A percentile compares a stretch with the other conserved stretches of the same genome.
Conservation (phyloP, 2,113 vertebrate species). For the Peromyscus leucopus region DNA sequence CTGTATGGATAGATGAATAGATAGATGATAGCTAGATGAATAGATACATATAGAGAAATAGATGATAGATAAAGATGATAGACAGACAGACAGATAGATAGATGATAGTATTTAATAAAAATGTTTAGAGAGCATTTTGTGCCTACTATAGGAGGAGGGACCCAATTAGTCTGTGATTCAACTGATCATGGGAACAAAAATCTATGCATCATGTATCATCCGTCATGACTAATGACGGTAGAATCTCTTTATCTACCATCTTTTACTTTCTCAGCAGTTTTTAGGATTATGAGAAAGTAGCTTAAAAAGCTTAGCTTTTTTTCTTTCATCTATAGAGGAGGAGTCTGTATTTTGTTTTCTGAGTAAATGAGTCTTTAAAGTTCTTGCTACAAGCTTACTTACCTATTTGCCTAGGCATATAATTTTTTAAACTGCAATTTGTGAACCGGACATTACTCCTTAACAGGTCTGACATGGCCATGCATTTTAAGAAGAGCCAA, state of each 20-base stretch:
- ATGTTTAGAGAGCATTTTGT: neutral
- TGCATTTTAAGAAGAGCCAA: slow-evolving; percentile 48
- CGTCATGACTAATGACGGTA: neutral
- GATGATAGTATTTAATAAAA: neutral
- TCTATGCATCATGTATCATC: neutral
- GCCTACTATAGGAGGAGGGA: neutral
- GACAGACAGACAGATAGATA: too few species aligned
- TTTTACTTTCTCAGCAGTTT: neutral
- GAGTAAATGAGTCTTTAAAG: slow-evolving; percentile 8
- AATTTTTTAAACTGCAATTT: slow-evolving; percentile 40
- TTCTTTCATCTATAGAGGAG: neutral
- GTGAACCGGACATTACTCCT: slow-evolving; percentile 28
- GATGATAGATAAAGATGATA: too few species aligned
- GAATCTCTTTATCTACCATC: neutral
- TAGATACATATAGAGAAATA: too few species aligned
- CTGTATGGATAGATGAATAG: too few species aligned
- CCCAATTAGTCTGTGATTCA: neutral
- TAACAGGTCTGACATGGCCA: slow-evolving; percentile 12
- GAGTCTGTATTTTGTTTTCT: neutral
- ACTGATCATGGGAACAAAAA: neutral
- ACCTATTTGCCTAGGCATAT: neutral
- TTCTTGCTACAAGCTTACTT: neutral
- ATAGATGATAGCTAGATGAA: too few species aligned
- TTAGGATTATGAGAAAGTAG: neutral
- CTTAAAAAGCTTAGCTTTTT: slow-evolving; percentile 29